phyloP scores from a whole-genome alignment of 2,888 invertebrate genomes.

The Thumatha senex region DNA sequence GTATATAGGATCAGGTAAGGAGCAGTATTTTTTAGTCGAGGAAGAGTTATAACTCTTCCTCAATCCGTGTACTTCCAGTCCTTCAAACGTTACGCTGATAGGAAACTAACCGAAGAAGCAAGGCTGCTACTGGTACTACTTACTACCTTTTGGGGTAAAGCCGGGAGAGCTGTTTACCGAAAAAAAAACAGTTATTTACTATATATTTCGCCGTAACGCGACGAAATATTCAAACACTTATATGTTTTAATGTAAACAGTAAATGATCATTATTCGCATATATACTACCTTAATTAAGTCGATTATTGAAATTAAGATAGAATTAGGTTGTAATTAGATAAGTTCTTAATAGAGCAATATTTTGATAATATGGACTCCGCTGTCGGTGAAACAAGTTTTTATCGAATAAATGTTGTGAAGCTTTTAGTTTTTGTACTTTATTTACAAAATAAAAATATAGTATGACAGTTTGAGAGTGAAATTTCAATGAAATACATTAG shows the following conservation, averaged over 20 bases:
- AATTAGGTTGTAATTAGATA: background rate
- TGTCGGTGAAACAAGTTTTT: background rate
- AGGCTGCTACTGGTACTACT: too few relatives aligned
- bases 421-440: conserved; percentile 1
- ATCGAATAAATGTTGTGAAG: background rate
- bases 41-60: too few relatives aligned
- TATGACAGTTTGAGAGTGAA: background rate
- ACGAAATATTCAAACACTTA: too few relatives aligned
- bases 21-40: too few relatives aligned
- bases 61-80: too few relatives aligned
- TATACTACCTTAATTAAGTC: background rate
- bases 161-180: too few relatives aligned
- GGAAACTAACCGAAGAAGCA: too few relatives aligned
- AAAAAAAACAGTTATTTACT: too few relatives aligned
- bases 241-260: background rate
- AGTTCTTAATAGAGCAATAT: background rate
- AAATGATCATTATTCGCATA: background rate
- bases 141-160: too few relatives aligned
- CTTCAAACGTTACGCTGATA: too few relatives aligned
- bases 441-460: background rate
- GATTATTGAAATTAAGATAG: background rate
- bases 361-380: background rate
- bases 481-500: background rate
- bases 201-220: too few relatives aligned
- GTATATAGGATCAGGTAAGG: too few relatives aligned